Evolutionary conservation across 2,113 vertebrate genomes (phyloP), one percentile per base, ranked within the genome.

Genomic region (Casuarius casuarius): DNA sequence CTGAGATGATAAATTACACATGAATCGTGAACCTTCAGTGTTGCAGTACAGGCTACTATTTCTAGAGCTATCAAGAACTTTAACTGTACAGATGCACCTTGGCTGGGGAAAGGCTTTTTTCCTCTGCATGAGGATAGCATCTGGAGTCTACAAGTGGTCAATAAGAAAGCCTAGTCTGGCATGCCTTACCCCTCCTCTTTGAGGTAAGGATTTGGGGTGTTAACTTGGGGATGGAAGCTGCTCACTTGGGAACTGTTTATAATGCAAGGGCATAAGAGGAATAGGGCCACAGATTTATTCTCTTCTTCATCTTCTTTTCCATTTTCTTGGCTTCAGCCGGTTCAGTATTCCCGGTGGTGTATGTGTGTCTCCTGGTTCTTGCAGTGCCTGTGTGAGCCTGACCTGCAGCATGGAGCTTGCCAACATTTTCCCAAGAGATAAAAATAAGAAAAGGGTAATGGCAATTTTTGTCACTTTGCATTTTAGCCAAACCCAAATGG

Each of bases 401-500:
- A 40, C 15, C 62, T 75, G 52, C 14, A 61, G 42, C 29, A 2
- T 89, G 70, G 9, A 87, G 12, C 58, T 54, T 62, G 49, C 46
- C 42, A 62, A 10, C 56, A 46, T 92, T 95, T 89, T 83, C 74
- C 67, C 72, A 83, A 90, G 81, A 84, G 28, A 91, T 22, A 74
- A 89, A 94, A 89, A 71, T 38, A 87, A 77, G 42, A 83, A 54
- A 74, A 83, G 6, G 9, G 4, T 71, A 94, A 91, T 85, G 68
- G 51, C 56, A 79, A 74, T 80, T 95, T 95, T 95, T 88, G 83
- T 84, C 92, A 92, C 71, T 94, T 95, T 92, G 67, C 94, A 94
- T 94, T 20, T 40, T 28, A 52, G n/a, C n/a, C 70, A 59, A 59
- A 59, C 67, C 91, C 67, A 82, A 94, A 85, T 14, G 72, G 78